These are phyloP conservation scores for Urechis unicinctus DNA, from an alignment of 2,888 invertebrate species.

Conservation along the genomic window DNA sequence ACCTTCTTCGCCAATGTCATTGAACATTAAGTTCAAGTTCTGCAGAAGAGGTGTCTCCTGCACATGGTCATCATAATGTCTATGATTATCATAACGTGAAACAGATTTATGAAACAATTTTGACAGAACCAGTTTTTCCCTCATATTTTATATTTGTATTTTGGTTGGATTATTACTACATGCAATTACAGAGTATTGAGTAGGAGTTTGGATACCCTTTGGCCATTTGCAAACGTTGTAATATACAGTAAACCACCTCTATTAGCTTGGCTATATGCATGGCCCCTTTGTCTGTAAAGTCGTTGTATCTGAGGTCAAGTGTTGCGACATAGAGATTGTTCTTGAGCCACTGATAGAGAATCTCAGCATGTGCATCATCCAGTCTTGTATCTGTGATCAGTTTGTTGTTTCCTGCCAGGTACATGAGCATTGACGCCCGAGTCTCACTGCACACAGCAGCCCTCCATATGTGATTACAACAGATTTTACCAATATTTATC, in stretches of 20 bases:
- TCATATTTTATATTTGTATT: no score
- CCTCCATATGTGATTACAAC: no score
- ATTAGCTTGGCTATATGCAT: slow-evolving; percentile 34
- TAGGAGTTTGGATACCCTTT: background rate
- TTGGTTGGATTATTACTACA: no score
- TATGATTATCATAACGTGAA: no score
- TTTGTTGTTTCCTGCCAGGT: slow-evolving; percentile 40
- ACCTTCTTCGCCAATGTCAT: slow-evolving; percentile 45
- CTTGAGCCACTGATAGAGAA: slow-evolving; percentile 33
- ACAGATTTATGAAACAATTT: no score
- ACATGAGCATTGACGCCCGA: slow-evolving; percentile 16
- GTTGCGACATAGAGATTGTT: slow-evolving; percentile 35
- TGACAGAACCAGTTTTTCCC: no score
- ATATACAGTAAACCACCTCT: slow-evolving; percentile 22
- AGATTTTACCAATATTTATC: no score
- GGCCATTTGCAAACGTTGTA: background rate
- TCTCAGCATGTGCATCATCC: slow-evolving; percentile 32
- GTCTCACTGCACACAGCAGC: slow-evolving; percentile 3
- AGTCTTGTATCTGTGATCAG: slow-evolving; percentile 29
- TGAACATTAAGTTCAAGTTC: slow-evolving; percentile 47
- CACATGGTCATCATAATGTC: no score
- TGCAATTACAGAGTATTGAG: no score
- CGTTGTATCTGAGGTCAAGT: slow-evolving; percentile 46
- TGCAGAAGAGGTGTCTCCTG: slow-evolving; percentile 22
- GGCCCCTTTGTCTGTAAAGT: slow-evolving; percentile 44